Evolutionary conservation across 1,140 invertebrate genomes (phyloP).

Genomic region (Ostrea edulis): DNA sequence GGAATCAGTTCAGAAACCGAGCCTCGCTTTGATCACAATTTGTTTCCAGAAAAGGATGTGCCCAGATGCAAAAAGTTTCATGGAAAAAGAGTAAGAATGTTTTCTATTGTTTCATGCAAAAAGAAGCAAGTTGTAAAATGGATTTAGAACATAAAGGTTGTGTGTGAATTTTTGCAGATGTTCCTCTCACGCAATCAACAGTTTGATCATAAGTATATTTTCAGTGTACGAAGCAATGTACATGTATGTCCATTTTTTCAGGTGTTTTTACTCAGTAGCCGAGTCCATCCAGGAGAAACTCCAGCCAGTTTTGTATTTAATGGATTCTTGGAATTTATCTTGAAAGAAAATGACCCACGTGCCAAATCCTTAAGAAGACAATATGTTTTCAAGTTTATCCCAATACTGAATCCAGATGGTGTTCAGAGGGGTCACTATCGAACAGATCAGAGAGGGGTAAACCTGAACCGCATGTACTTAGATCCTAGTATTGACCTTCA

Average conservation of each 20-base stretch:
- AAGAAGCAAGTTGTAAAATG: not conserved
- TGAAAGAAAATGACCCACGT: slow-evolving; percentile 77
- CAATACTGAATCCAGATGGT: slow-evolving; percentile 96
- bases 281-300: slow-evolving; percentile 80
- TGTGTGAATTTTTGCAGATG: no score
- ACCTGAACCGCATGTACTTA: slow-evolving; percentile 79
- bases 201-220: no score
- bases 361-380: slow-evolving; percentile 80
- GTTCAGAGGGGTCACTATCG: slow-evolving; percentile 93
- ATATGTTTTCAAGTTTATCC: slow-evolving; percentile 96
- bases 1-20: slow-evolving; percentile 83
- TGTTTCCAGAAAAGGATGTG: slow-evolving; percentile 87
- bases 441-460: slow-evolving; percentile 87
- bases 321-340: slow-evolving; percentile 79
- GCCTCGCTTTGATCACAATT: slow-evolving; percentile 82
- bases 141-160: no score
- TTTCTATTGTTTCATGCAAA: not conserved
- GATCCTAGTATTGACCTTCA: slow-evolving; percentile 76
- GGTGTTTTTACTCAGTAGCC: slow-evolving; percentile 78
- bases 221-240: not conserved
- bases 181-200: no score
- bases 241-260: slow-evolving; percentile 63
- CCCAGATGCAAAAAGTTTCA: slow-evolving; percentile 85
- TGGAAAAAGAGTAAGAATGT: slow-evolving; percentile 73
- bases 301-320: slow-evolving; percentile 79